These are phyloP conservation scores for Toxostoma redivivum DNA, from an alignment of 2,113 vertebrate genomes.

Conservation along the genomic window DNA sequence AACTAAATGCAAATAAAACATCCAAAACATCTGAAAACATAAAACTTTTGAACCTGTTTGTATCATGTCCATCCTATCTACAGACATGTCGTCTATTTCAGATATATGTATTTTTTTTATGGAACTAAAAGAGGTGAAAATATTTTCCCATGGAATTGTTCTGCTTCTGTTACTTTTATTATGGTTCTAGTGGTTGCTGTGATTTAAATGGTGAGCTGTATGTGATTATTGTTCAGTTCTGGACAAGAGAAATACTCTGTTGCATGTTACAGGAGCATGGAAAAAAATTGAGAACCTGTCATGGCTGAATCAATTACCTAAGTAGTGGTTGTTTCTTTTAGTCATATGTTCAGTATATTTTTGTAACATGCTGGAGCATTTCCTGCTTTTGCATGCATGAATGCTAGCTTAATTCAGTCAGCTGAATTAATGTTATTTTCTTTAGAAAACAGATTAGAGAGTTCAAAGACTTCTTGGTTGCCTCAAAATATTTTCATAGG, in stretches of 20 bases:
- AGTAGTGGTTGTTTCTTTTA: background rate
- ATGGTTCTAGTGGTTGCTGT: background rate
- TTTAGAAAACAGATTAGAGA: slow-evolving; percentile 1
- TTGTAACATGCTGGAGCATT: background rate
- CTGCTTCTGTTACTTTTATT: background rate
- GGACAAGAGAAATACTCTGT: background rate
- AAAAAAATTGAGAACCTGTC: background rate
- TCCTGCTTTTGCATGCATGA: background rate
- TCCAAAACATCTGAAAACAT: background rate
- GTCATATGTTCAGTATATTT: background rate
- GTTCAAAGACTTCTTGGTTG: background rate
- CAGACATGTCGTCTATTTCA: background rate
- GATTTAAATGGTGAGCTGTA: background rate
- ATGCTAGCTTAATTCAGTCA: background rate
- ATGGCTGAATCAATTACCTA: background rate
- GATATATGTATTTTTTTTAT: background rate
- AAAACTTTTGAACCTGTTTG: background rate
- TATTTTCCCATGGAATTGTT: background rate
- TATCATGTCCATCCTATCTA: background rate
- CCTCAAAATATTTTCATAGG: background rate
- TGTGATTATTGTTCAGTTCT: background rate
- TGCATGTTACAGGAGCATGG: background rate
- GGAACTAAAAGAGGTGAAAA: background rate
- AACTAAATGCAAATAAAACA: background rate
- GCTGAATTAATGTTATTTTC: background rate